These are phyloP conservation scores for Drosophila grimshawi DNA, from an alignment of 1,140 invertebrate genomes.

Conservation along the genomic window DNA sequence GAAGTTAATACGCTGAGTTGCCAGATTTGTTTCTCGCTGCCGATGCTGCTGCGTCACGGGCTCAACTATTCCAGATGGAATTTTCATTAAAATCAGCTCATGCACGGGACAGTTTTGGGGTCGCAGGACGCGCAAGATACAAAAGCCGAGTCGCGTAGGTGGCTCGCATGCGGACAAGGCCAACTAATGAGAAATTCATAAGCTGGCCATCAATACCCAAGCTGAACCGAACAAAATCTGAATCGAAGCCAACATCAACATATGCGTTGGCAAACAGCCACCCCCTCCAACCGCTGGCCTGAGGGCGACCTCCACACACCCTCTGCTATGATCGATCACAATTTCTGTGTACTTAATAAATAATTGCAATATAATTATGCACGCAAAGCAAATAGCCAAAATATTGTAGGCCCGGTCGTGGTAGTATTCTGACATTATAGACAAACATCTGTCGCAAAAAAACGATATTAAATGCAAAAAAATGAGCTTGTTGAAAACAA, in stretches of 20 bases:
- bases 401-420: conserved; percentile 53
- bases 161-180: conserved; percentile 29
- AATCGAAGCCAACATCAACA: conserved; percentile 28
- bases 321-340: conserved; percentile 68
- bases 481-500: not conserved
- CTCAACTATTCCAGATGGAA: conserved; percentile 78
- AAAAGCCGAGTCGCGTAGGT: conserved; percentile 41
- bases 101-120: conserved; percentile 64
- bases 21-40: conserved; percentile 66
- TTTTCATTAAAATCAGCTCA: conserved; percentile 82
- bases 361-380: conserved; percentile 82
- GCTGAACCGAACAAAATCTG: not conserved
- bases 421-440: conserved; percentile 33
- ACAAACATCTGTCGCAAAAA: conserved; percentile 77
- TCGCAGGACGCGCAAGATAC: conserved; percentile 1
- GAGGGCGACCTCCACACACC: conserved; percentile 12
- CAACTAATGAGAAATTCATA: conserved; percentile 81
- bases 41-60: conserved; percentile 61
- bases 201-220: conserved; percentile 54
- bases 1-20: conserved; percentile 81
- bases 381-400: conserved; percentile 65
- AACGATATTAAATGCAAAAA: conserved; percentile 35
- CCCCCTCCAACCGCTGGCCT: conserved; percentile 7
- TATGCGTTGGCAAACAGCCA: conserved; percentile 35
- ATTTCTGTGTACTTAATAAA: conserved; percentile 80